Percentiles rank a stretch among this genome's conserved stretches.
phyloP scores from a whole-genome alignment of 2,888 invertebrate species.

The Terebella lapidaria region DNA sequence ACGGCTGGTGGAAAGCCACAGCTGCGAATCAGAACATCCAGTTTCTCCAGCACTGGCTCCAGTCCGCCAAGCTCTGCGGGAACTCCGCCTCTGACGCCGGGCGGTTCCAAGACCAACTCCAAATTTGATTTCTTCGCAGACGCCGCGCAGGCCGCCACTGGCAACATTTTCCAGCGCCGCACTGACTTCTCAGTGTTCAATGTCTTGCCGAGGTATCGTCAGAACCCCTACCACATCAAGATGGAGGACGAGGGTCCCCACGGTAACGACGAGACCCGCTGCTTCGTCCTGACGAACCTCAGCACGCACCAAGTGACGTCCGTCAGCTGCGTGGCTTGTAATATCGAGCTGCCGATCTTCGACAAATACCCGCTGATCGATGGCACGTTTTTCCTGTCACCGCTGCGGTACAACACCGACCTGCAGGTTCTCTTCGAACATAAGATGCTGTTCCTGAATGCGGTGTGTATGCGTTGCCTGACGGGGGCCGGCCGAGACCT shows the following conservation, averaged over 20 bases:
- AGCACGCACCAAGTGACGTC: constrained; percentile 78
- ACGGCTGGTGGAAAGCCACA: constrained; percentile 24
- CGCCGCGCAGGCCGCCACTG: constrained; percentile 60
- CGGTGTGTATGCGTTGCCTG: constrained; percentile 80
- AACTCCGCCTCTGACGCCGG: constrained; percentile 54
- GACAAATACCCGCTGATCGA: constrained; percentile 93
- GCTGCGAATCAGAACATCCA: constrained; percentile 44
- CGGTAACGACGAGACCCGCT: constrained; percentile 95
- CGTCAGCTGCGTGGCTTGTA: constrained; percentile 75
- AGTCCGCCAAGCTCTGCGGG: constrained; percentile 61
- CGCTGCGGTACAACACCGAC: constrained; percentile 61
- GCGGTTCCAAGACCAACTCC: constrained; percentile 67
- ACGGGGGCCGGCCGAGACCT: constrained; percentile 64
- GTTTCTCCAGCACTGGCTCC: constrained; percentile 47
- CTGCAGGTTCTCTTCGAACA: constrained; percentile 61
- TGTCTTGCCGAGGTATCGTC: constrained; percentile 81
- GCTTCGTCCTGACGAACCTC: constrained; percentile 90
- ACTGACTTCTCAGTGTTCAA: constrained; percentile 82
- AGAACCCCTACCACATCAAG: constrained; percentile 99
- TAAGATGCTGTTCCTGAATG: constrained; percentile 81
- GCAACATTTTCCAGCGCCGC: constrained; percentile 79
- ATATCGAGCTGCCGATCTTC: constrained; percentile 83
- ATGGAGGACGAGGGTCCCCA: constrained; percentile 98
- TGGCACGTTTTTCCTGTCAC: constrained; percentile 95
- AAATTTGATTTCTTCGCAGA: constrained; percentile 77